Evolutionary conservation across 2,113 vertebrate genomes (phyloP).

Genomic region (Alces alces): DNA sequence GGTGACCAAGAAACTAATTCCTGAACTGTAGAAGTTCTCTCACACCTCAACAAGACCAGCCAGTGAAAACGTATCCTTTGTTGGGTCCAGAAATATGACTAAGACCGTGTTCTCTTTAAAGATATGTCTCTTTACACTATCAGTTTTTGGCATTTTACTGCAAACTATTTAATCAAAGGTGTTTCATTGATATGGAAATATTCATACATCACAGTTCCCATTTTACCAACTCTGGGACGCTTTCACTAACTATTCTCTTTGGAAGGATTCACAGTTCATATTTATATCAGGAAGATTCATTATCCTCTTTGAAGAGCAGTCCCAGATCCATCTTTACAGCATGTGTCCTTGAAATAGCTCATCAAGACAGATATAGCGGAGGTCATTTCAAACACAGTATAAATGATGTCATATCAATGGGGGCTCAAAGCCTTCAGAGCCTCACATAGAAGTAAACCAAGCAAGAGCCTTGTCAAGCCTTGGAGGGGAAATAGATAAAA

Average conservation of each 20-base stretch:
- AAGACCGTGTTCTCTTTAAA: not conserved
- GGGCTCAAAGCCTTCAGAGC: not conserved
- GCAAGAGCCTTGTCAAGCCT: not conserved
- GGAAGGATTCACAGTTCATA: not conserved
- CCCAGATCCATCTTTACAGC: not conserved
- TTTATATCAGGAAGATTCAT: not conserved
- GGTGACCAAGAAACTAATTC: not conserved
- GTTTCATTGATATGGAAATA: not conserved
- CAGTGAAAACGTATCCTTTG: not conserved
- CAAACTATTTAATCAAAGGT: not conserved
- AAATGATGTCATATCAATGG: not conserved
- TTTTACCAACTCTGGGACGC: not conserved
- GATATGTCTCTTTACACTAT: not conserved
- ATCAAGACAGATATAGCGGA: not conserved
- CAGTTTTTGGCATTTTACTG: not conserved
- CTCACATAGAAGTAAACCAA: not conserved
- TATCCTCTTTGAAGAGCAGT: not conserved
- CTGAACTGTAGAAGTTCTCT: not conserved
- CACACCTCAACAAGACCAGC: not conserved
- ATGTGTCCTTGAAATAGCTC: slow-evolving; percentile 2
- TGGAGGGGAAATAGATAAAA: not conserved
- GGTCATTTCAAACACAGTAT: not conserved
- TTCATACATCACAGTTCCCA: not conserved
- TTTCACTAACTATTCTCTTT: not conserved
- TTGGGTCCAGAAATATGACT: not conserved